Evolutionary conservation across 2,888 invertebrate genomes (phyloP), one percentile per base, ranked within the genome.

Genomic region (Malthinus flaveolus): DNA sequence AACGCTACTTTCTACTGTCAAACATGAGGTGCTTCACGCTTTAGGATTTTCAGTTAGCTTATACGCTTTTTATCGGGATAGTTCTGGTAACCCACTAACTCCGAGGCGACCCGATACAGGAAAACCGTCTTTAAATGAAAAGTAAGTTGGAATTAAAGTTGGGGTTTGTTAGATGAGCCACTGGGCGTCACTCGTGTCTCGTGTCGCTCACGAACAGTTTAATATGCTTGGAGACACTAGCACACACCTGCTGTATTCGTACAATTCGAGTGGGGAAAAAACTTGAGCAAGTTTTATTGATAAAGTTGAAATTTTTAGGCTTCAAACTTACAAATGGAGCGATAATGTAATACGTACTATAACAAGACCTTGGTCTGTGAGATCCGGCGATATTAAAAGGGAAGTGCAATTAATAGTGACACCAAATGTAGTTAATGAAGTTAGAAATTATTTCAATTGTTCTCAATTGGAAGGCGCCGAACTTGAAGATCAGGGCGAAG

Each of bases 21-120:
- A 98, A 75, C 99, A 99, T 77, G 99, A 99, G 79, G 97, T 99
- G 76, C 82, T 98, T 0, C 99, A 99, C 79, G 98, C 99, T 0
- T 81, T 99, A 47, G 98, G 97, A 0, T 98, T 99, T 80, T 97
- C 97, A 9, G 93, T 97, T 1, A 96, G 96, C 36, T 82, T 99
- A 32, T 99, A 93, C 79, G 98, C 97, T 0, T 99, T 98, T 79
- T 97, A 91, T 78, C 86, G 98, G 48, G 97, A 98, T 73, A 86
- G 88, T 48, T 80, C 88, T n/a, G 97, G 97, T 0, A 85, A 87
- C 11, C 98, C 98, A 0, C 81, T 95, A 49, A 95, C 95, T 0
- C 87, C 87, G 1, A 81, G 95, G 45, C 82, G 88, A 64, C 84
- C 85, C 0, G 91, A 92, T 67, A 94, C 95, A 0, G 94, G 95